Conservation (phyloP, 1,140 invertebrate genomes). For the Drosophila simulans region DNA sequence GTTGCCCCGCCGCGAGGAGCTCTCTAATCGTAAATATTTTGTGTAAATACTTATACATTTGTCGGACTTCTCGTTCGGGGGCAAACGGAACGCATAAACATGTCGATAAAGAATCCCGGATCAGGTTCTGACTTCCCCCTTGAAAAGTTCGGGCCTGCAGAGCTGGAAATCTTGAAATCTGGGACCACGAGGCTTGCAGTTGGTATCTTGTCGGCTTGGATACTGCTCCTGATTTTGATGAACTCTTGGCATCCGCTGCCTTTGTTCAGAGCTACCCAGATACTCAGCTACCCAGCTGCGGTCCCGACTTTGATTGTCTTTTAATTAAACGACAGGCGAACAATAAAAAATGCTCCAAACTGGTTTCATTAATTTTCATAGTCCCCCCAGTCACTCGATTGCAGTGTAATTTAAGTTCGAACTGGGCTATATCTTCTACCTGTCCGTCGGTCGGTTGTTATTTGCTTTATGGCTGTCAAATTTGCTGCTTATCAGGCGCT, state of each 20-base stretch:
- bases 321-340: slow-evolving; percentile 72
- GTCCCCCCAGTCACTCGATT: neutral
- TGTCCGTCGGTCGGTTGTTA: slow-evolving; percentile 27
- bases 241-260: slow-evolving; percentile 39
- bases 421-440: slow-evolving; percentile 50
- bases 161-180: neutral
- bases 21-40: slow-evolving; percentile 43
- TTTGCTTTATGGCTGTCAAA: slow-evolving; percentile 77
- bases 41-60: slow-evolving; percentile 76
- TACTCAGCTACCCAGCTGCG: slow-evolving; percentile 24
- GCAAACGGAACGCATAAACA: slow-evolving; percentile 61
- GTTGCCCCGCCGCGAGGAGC: slow-evolving; percentile 3
- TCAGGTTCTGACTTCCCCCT: slow-evolving; percentile 29
- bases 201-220: slow-evolving; percentile 1
- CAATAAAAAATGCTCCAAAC: slow-evolving; percentile 68
- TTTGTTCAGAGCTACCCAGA: slow-evolving; percentile 23
- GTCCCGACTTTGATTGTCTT: slow-evolving; percentile 73
- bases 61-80: slow-evolving; percentile 47
- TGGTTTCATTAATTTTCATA: slow-evolving; percentile 63
- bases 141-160: neutral
- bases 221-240: slow-evolving; percentile 48
- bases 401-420: slow-evolving; percentile 41
- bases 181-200: slow-evolving; percentile 10
- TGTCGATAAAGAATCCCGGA: slow-evolving; percentile 51
- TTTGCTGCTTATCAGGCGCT: slow-evolving; percentile 67